Conservation (phyloP, 2,888 invertebrate species). For the Metacarcinus magister region DNA sequence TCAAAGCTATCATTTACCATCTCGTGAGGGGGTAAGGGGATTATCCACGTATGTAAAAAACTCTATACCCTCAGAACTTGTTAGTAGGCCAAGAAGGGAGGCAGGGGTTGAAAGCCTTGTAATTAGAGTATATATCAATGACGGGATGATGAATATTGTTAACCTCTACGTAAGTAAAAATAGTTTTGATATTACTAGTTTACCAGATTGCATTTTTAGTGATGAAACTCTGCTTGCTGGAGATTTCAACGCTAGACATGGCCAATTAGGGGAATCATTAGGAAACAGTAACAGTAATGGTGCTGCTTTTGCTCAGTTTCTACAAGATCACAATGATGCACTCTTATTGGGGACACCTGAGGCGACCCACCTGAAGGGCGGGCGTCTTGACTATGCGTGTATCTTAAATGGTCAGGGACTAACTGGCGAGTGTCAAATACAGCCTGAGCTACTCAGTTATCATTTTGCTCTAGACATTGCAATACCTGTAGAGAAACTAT, state of each 20-base stretch:
- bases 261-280: neutral
- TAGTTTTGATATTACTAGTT: neutral
- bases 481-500: neutral
- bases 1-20: neutral
- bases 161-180: neutral
- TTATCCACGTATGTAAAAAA: neutral
- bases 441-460: neutral
- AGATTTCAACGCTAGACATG: slow-evolving; percentile 47
- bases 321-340: neutral
- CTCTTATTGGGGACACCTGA: neutral
- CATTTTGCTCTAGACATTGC: neutral
- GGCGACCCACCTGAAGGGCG: neutral
- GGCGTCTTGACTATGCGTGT: neutral
- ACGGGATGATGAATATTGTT: neutral
- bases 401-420: too few relatives aligned
- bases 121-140: neutral
- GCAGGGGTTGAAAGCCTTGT: neutral
- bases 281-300: neutral
- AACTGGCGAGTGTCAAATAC: neutral
- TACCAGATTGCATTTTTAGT: slow-evolving; percentile 27
- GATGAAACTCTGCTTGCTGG: neutral
- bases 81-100: neutral
- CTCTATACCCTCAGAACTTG: neutral
- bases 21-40: neutral
- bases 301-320: neutral